These are phyloP conservation scores for Salmo trutta DNA, from an alignment of 2,797 vertebrate species.

Conservation along the genomic window DNA sequence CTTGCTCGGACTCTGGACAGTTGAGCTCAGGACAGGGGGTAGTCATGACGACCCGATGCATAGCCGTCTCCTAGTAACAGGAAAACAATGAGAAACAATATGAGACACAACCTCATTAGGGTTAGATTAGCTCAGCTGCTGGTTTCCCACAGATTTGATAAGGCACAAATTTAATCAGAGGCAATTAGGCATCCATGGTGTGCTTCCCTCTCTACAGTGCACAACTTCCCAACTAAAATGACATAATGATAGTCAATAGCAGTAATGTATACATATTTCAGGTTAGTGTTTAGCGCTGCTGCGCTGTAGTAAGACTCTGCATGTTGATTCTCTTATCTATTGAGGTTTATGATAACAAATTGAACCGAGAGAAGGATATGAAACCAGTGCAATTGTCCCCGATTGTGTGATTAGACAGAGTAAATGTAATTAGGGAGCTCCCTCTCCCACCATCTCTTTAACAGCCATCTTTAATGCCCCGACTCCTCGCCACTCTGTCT, in stretches of 20 bases:
- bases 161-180: conserved; percentile 55
- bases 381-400: conserved; percentile 3
- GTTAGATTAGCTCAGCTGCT: conserved; percentile 10
- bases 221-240: conserved; percentile 49
- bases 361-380: not conserved
- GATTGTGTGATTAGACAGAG: conserved; percentile 50
- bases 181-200: conserved; percentile 60
- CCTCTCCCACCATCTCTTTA: conserved; percentile 52
- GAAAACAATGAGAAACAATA: conserved; percentile 13
- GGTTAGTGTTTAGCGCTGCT: conserved; percentile 15
- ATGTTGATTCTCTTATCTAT: conserved; percentile 13
- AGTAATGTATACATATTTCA: not conserved
- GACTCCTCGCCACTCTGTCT: conserved; percentile 34
- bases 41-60: conserved; percentile 82
- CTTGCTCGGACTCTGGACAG: conserved; percentile 89
- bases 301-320: not conserved
- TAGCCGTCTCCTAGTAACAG: conserved; percentile 82
- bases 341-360: not conserved
- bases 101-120: conserved; percentile 33
- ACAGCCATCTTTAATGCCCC: conserved; percentile 44
- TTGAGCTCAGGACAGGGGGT: conserved; percentile 79
- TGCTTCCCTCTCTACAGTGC: not conserved
- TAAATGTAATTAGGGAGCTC: conserved; percentile 63
- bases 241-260: conserved; percentile 49
- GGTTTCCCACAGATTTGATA: conserved; percentile 12